These are phyloP conservation scores for Nebria salina DNA, from an alignment of 2,888 invertebrate genomes.

Conservation along the genomic window DNA sequence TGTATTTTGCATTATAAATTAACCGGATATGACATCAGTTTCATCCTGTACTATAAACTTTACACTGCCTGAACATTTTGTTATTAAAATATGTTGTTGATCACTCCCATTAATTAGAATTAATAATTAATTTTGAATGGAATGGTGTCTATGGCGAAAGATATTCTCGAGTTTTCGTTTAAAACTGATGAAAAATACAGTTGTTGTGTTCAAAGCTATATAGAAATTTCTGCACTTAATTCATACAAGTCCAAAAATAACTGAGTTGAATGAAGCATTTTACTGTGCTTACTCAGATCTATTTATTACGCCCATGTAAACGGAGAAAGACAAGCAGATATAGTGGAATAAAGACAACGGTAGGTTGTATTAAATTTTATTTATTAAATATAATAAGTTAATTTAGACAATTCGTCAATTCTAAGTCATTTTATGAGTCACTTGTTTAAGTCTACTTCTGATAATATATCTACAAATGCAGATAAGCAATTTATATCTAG, in stretches of 20 bases:
- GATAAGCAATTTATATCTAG: background rate
- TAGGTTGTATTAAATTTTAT: background rate
- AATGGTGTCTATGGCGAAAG: no score
- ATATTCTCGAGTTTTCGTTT: no score
- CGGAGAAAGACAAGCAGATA: background rate
- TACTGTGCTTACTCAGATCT: background rate
- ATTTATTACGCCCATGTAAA: slow-evolving; percentile 1
- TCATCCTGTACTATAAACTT: background rate
- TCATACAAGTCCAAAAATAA: slow-evolving; percentile 1
- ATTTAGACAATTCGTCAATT: background rate
- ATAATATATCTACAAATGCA: background rate
- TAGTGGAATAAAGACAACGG: background rate
- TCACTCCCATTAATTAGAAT: no score
- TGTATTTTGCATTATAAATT: background rate
- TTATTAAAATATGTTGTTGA: no score
- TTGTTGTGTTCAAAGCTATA: background rate
- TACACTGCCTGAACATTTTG: no score
- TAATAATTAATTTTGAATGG: no score
- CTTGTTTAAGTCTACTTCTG: background rate
- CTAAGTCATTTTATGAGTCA: background rate
- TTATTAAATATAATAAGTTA: background rate
- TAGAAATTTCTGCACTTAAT: background rate
- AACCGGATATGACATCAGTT: background rate
- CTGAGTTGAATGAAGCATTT: background rate
- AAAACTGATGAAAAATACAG: no score